These are phyloP conservation scores for Henricia sp. DNA, from an alignment of 53 echinoderm and acorn worm species.

Conservation along the genomic window DNA sequence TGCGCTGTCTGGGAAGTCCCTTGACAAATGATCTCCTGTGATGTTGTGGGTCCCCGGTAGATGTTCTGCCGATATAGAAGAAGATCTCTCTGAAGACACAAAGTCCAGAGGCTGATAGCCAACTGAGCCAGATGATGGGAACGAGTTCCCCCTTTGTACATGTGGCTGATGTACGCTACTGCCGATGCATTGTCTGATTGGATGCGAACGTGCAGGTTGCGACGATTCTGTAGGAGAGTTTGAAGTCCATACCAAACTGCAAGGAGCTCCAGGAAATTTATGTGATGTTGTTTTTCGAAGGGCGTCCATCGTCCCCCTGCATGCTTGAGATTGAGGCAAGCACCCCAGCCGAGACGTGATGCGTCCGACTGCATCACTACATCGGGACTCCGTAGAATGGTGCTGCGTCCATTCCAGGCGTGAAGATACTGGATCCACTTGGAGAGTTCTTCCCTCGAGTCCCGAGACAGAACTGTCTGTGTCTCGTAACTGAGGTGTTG, in stretches of 20 bases:
- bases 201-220: neutral
- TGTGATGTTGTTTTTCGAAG: neutral
- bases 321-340: neutral
- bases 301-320: neutral
- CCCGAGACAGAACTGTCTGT: neutral
- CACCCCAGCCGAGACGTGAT: neutral
- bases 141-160: no score
- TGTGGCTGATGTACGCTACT: no score
- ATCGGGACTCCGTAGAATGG: neutral
- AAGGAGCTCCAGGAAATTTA: neutral
- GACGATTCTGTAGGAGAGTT: neutral
- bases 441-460: neutral
- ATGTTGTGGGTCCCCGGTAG: no score
- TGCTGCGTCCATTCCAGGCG: neutral
- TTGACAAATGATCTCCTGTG: no score
- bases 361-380: neutral
- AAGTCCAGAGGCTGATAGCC: no score
- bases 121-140: no score
- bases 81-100: no score
- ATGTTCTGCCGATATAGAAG: no score
- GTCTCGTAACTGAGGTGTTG: neutral
- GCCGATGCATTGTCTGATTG: neutral
- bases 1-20: no score
- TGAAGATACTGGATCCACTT: neutral
- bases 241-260: neutral